phyloP scores from a whole-genome alignment of 2,797 vertebrate species.

The Myripristis jacobus region DNA sequence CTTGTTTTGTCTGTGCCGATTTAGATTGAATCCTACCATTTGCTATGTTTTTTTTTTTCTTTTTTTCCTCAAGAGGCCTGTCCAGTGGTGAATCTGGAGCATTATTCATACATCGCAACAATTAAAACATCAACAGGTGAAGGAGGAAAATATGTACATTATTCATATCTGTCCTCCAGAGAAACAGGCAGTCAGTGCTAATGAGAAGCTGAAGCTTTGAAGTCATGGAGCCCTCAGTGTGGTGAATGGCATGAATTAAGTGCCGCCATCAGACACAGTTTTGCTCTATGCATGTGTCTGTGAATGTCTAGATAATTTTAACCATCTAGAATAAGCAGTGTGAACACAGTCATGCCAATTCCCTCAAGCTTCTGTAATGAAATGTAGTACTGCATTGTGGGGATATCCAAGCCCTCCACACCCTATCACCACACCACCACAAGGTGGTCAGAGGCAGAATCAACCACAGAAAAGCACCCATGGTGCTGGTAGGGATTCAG shows the following conservation, averaged over 20 bases:
- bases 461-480: background rate
- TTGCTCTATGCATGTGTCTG: slow-evolving; percentile 28
- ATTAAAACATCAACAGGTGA: slow-evolving; percentile 80
- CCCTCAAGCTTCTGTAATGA: slow-evolving; percentile 46
- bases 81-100: slow-evolving; percentile 48
- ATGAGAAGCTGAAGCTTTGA: slow-evolving; percentile 81
- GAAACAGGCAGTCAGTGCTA: slow-evolving; percentile 73
- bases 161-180: slow-evolving; percentile 74
- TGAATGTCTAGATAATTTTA: slow-evolving; percentile 53
- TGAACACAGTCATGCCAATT: slow-evolving; percentile 23
- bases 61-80: slow-evolving; percentile 26
- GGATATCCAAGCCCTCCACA: no score
- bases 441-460: slow-evolving; percentile 41
- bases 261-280: slow-evolving; percentile 61
- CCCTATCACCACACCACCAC: slow-evolving; percentile 1
- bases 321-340: slow-evolving; percentile 31
- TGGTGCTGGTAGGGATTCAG: no score
- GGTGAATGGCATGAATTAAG: slow-evolving; percentile 78
- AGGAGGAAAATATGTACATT: slow-evolving; percentile 71
- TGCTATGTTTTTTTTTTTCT: slow-evolving; percentile 18
- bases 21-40: slow-evolving; percentile 48
- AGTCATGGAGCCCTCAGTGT: slow-evolving; percentile 68
- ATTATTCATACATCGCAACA: slow-evolving; percentile 75
- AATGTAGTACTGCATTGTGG: slow-evolving; percentile 2
- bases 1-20: slow-evolving; percentile 33